phyloP scores from a whole-genome alignment of 2,797 vertebrate species.

The Diplodus sargus region DNA sequence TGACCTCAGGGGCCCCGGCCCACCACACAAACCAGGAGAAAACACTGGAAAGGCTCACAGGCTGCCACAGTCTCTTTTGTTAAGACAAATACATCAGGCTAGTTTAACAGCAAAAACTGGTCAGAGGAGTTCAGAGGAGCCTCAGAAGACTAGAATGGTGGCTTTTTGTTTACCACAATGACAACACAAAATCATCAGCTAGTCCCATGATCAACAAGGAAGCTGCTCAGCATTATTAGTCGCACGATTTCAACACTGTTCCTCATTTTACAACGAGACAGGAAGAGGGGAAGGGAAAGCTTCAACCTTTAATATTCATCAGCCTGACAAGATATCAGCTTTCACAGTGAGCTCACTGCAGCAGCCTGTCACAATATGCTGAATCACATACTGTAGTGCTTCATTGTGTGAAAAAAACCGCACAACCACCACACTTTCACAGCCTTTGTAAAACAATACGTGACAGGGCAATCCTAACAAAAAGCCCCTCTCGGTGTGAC shows the following conservation, averaged over 20 bases:
- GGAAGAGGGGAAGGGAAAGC: not conserved
- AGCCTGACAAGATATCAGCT: not conserved
- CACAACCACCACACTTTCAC: not conserved
- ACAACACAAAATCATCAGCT: conserved; percentile 8
- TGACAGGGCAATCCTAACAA: conserved; percentile 16
- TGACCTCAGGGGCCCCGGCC: conserved; percentile 66
- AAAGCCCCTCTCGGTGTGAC: conserved; percentile 17
- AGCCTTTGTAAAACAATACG: not conserved
- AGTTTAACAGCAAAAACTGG: not conserved
- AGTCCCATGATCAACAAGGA: conserved; percentile 23
- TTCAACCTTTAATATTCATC: not conserved
- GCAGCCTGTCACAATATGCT: conserved; percentile 26
- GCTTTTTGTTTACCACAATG: not conserved
- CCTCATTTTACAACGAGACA: conserved; percentile 27
- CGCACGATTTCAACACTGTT: conserved; percentile 14
- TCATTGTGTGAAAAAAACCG: not conserved
- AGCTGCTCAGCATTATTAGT: conserved; percentile 34
- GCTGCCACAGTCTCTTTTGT: conserved; percentile 58
- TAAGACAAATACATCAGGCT: conserved; percentile 1
- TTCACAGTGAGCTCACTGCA: not conserved
- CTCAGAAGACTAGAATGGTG: not conserved
- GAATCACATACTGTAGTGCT: conserved; percentile 12
- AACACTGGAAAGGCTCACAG: conserved; percentile 68
- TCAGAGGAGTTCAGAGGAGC: not conserved
- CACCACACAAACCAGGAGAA: conserved; percentile 61